Conservation (phyloP, 2,113 vertebrate species). For the Sebastes fasciatus region DNA sequence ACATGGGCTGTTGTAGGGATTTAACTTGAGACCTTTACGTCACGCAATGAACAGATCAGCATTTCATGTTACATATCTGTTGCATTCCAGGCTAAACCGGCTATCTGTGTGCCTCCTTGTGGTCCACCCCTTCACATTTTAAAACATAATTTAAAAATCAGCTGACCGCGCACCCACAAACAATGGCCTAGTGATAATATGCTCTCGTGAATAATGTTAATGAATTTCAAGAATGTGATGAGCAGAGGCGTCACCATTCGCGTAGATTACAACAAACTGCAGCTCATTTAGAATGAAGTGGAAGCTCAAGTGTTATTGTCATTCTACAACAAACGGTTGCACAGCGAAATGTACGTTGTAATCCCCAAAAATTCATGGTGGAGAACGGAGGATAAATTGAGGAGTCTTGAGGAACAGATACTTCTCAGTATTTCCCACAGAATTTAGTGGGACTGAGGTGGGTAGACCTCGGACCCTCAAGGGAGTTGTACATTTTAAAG, state of each 20-base stretch:
- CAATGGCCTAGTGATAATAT: constrained; percentile 32
- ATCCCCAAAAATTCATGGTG: too few species aligned
- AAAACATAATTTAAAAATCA: constrained; percentile 26
- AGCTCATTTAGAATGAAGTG: constrained; percentile 20
- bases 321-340: background rate
- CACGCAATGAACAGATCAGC: constrained; percentile 19
- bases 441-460: background rate
- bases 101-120: background rate
- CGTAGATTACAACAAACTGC: constrained; percentile 1
- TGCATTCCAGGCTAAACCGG: constrained; percentile 8
- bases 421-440: background rate
- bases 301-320: background rate
- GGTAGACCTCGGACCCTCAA: background rate
- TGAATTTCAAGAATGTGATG: constrained; percentile 44
- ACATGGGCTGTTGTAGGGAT: background rate
- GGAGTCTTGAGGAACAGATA: background rate
- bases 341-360: background rate
- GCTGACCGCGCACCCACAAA: constrained; percentile 4
- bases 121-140: constrained; percentile 18
- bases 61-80: background rate
- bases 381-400: background rate
- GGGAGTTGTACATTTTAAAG: background rate
- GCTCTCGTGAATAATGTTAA: background rate
- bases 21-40: background rate
- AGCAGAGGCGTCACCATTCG: background rate